Evolutionary conservation across 2,113 vertebrate species (phyloP).

Genomic region (Vulpes lagopus): DNA sequence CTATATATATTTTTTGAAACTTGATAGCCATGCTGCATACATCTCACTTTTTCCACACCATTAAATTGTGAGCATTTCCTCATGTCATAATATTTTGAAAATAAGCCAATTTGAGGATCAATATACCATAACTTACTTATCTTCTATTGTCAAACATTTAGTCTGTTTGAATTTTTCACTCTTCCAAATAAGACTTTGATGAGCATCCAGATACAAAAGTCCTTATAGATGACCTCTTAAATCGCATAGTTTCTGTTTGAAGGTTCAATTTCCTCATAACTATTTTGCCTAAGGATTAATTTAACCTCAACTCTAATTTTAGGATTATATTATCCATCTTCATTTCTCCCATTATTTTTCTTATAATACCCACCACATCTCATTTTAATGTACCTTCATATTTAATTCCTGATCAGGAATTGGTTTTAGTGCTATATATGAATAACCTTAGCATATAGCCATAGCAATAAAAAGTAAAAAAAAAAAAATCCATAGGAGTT

Average conservation of each 20-base stretch:
- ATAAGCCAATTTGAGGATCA: background rate
- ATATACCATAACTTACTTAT: background rate
- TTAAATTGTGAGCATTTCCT: constrained; percentile 1
- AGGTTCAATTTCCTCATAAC: background rate
- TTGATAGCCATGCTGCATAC: background rate
- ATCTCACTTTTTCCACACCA: background rate
- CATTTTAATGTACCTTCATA: background rate
- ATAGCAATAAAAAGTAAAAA: background rate
- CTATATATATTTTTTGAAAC: background rate
- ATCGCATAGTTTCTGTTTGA: background rate
- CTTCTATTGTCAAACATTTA: background rate
- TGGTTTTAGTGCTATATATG: background rate
- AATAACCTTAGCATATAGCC: background rate
- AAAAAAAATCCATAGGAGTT: background rate
- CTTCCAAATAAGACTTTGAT: background rate
- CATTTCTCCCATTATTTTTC: background rate
- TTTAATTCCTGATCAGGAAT: background rate
- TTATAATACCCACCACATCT: background rate
- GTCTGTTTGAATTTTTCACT: background rate
- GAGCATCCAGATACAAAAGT: background rate
- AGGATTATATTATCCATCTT: background rate
- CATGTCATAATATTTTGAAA: background rate
- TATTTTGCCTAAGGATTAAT: constrained; percentile 14
- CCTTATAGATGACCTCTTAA: background rate
- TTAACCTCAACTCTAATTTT: constrained; percentile 16